These are phyloP conservation scores for Nomada goodeniana DNA, from an alignment of 2,888 invertebrate species.

Conservation along the genomic window DNA sequence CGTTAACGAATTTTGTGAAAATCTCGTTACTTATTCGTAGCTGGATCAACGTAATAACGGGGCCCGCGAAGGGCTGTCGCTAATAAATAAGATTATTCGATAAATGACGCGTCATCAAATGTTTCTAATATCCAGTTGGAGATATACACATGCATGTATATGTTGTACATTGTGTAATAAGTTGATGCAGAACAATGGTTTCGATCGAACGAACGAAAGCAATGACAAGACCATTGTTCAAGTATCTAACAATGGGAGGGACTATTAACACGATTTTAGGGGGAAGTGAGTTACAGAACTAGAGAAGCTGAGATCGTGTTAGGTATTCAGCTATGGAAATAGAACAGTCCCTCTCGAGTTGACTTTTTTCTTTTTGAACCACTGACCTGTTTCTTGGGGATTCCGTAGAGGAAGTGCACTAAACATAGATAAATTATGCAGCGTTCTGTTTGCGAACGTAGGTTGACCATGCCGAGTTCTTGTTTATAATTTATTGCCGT, in stretches of 20 bases:
- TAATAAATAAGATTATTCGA: no score
- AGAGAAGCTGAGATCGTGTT: conserved; percentile 10
- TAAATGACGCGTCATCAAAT: no score
- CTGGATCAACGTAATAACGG: no score
- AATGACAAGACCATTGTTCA: conserved; percentile 3
- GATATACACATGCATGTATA: no score
- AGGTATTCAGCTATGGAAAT: not conserved
- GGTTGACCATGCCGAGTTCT: no score
- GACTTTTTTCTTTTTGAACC: not conserved
- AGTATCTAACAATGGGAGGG: not conserved
- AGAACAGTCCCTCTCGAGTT: not conserved
- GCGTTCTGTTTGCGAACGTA: no score
- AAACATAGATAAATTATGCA: not conserved
- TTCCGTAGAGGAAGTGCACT: not conserved
- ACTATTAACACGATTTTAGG: conserved; percentile 11
- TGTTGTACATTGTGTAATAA: no score
- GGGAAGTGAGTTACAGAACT: conserved; percentile 4
- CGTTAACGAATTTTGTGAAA: not conserved
- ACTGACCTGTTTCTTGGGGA: not conserved
- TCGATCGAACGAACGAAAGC: not conserved
- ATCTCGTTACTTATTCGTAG: not conserved
- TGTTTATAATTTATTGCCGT: no score
- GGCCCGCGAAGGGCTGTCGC: no score
- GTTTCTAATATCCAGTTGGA: no score
- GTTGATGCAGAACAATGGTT: not conserved